phyloP scores from a whole-genome alignment of 2,113 vertebrate genomes.

The Seriola rivoliana region DNA sequence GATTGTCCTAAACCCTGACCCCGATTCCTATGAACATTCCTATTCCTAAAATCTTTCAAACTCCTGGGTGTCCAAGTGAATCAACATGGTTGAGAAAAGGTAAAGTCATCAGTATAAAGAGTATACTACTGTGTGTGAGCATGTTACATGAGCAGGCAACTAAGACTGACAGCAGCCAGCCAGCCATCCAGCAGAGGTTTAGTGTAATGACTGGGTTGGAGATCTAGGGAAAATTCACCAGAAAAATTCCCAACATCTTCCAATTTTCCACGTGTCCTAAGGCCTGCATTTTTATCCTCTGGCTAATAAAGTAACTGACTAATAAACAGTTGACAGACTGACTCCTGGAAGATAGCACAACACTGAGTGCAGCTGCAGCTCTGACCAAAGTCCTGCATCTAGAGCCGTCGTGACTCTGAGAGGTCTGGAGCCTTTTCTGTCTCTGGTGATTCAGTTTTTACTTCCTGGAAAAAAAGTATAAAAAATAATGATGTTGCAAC shows the following conservation, averaged over 20 bases:
- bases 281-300: constrained; percentile 57
- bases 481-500: not conserved
- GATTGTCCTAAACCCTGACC: not conserved
- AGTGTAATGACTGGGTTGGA: constrained; percentile 64
- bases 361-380: constrained; percentile 55
- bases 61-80: not conserved
- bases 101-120: not conserved
- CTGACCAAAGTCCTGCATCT: constrained; percentile 29
- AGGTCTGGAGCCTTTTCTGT: constrained; percentile 47
- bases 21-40: not conserved
- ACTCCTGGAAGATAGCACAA: constrained; percentile 44
- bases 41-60: not conserved
- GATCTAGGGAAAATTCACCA: constrained; percentile 50
- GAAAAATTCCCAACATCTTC: constrained; percentile 56
- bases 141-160: constrained; percentile 21
- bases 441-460: constrained; percentile 61
- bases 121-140: constrained; percentile 12
- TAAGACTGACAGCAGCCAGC: constrained; percentile 45
- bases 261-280: constrained; percentile 65
- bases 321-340: constrained; percentile 71
- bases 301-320: constrained; percentile 74
- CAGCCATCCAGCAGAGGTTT: constrained; percentile 55
- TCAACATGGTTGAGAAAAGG: not conserved
- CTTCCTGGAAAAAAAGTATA: constrained; percentile 64
- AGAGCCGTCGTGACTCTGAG: constrained; percentile 33